These are phyloP conservation scores for Heterodera filipjevi DNA, from an alignment of 2,888 invertebrate genomes.

Conservation along the genomic window DNA sequence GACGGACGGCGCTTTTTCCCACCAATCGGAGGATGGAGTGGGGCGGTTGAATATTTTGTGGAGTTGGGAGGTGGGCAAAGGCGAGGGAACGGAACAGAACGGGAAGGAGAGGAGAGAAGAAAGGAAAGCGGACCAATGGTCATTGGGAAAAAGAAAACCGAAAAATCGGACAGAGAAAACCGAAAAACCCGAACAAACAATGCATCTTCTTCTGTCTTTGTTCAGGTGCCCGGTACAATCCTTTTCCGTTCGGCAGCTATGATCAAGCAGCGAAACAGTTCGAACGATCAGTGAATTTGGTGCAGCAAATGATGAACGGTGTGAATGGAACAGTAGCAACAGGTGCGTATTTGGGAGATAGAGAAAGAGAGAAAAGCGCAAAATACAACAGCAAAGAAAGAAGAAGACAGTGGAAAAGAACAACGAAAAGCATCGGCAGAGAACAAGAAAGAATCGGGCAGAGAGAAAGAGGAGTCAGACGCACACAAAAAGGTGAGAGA, in stretches of 20 bases:
- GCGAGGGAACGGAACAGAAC: neutral
- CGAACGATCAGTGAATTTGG: conserved; percentile 55
- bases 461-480: conserved; percentile 1
- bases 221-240: conserved; percentile 23
- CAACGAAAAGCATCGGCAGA: neutral
- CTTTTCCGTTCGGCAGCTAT: conserved; percentile 48
- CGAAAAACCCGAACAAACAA: no score
- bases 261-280: conserved; percentile 57
- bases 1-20: conserved; percentile 56
- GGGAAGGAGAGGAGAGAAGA: no score
- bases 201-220: neutral
- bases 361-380: neutral
- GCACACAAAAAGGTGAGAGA: neutral
- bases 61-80: conserved; percentile 26
- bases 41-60: conserved; percentile 42
- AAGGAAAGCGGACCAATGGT: no score
- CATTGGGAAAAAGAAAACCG: neutral
- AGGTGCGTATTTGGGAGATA: neutral
- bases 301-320: conserved; percentile 53
- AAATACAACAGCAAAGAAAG: neutral
- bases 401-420: neutral
- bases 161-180: no score
- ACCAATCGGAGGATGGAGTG: conserved; percentile 53
- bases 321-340: neutral
- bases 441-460: neutral